Evolutionary conservation across 2,888 invertebrate genomes (phyloP).

Genomic region (Euproctis similis): DNA sequence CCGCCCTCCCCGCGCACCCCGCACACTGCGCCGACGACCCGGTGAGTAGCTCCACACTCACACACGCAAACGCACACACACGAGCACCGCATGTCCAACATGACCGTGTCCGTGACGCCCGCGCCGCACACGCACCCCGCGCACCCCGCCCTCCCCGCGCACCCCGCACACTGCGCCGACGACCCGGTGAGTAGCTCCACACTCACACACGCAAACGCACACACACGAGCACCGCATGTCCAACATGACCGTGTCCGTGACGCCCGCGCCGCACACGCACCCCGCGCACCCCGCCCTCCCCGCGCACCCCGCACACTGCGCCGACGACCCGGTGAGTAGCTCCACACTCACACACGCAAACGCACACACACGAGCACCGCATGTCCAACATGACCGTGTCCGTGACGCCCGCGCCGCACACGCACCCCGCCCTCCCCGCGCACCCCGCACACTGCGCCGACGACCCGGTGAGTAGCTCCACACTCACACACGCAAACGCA

Average conservation of each 20-base stretch:
- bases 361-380: too few species aligned
- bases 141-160: conserved; percentile 28
- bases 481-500: too few species aligned
- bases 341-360: too few species aligned
- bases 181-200: conserved; percentile 54
- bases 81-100: conserved; percentile 72
- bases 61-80: too few species aligned
- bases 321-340: conserved; percentile 51
- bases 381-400: conserved; percentile 73
- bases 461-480: conserved; percentile 56
- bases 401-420: conserved; percentile 57
- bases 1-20: conserved; percentile 28
- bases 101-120: conserved; percentile 71
- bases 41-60: too few species aligned
- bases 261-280: conserved; percentile 49
- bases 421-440: conserved; percentile 27
- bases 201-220: too few species aligned
- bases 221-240: conserved; percentile 71
- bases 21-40: too few species aligned
- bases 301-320: too few species aligned
- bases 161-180: too few species aligned
- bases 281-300: conserved; percentile 33
- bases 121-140: conserved; percentile 39
- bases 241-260: conserved; percentile 72
- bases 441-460: too few species aligned